Evolutionary conservation across 1,140 invertebrate genomes (phyloP).

Genomic region (Batillaria attramentaria): DNA sequence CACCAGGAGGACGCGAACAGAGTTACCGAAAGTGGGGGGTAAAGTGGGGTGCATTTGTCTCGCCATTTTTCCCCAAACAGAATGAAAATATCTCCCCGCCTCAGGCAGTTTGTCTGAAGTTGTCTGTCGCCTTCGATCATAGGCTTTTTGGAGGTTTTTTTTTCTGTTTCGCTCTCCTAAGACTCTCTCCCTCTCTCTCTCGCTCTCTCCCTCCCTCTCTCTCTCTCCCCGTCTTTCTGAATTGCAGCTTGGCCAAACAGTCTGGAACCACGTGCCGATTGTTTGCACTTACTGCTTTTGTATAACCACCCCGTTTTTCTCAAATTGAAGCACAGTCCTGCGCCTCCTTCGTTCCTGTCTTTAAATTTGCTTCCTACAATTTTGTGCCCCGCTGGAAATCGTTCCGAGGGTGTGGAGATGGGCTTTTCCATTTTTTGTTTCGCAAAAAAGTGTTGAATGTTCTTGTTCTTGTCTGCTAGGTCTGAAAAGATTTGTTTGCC

Average conservation of each 20-base stretch:
- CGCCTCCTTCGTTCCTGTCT: not conserved
- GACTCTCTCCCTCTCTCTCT: not conserved
- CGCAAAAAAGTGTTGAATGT: too few species aligned
- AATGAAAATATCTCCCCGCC: slow-evolving; percentile 8
- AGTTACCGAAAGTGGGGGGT: not conserved
- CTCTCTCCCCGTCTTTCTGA: slow-evolving; percentile 12
- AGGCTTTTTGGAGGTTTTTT: slow-evolving; percentile 3
- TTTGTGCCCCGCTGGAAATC: not conserved
- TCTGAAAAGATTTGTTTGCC: too few species aligned
- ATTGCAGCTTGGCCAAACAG: too few species aligned
- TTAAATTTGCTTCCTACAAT: not conserved
- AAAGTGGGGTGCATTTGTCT: not conserved
- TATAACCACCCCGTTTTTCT: slow-evolving; percentile 6
- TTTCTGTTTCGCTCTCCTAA: not conserved
- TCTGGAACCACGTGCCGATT: too few species aligned
- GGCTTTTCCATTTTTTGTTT: too few species aligned
- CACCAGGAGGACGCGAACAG: not conserved
- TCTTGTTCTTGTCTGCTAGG: too few species aligned
- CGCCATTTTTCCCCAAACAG: slow-evolving; percentile 10
- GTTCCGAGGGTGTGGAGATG: not conserved
- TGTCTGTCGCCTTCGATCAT: slow-evolving; percentile 25
- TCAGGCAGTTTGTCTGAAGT: slow-evolving; percentile 6
- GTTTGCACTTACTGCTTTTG: too few species aligned
- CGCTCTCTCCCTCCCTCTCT: not conserved
- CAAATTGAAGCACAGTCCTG: not conserved